Evolutionary conservation across 2,113 vertebrate species (phyloP).

Genomic region (Callocephalon fimbriatum): DNA sequence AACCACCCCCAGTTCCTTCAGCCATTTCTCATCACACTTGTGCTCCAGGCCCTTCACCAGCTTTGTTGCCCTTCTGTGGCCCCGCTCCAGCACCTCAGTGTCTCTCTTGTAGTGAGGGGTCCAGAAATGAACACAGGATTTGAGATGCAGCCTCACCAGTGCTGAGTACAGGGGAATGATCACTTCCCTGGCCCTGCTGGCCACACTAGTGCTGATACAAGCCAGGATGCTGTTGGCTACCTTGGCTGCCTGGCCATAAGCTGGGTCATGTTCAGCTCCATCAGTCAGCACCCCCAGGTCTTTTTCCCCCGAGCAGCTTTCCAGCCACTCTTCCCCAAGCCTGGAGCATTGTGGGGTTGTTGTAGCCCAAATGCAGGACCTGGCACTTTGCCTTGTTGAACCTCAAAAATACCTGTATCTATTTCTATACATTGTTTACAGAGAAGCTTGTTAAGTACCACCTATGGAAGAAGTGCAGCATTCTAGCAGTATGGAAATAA

Average conservation of each 20-base stretch:
- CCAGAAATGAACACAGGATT: background rate
- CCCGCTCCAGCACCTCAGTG: background rate
- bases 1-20: background rate
- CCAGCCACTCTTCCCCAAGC: background rate
- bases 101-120: background rate
- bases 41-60: background rate
- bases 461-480: background rate
- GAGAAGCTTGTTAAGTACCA: background rate
- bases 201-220: background rate
- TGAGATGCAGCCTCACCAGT: accelerated
- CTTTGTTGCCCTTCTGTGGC: background rate
- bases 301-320: background rate
- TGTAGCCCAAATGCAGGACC: background rate
- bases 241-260: background rate
- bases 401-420: background rate
- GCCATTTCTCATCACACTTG: background rate
- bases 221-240: background rate
- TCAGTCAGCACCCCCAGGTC: background rate
- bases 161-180: background rate
- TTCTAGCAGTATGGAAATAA: background rate
- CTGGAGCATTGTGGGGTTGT: background rate
- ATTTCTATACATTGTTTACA: background rate
- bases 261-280: background rate
- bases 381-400: background rate
- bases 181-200: background rate